Percentiles rank a stretch among this genome's conserved stretches.
Evolutionary conservation across 2,797 vertebrate species (phyloP).

Genomic region (Danio choprae): DNA sequence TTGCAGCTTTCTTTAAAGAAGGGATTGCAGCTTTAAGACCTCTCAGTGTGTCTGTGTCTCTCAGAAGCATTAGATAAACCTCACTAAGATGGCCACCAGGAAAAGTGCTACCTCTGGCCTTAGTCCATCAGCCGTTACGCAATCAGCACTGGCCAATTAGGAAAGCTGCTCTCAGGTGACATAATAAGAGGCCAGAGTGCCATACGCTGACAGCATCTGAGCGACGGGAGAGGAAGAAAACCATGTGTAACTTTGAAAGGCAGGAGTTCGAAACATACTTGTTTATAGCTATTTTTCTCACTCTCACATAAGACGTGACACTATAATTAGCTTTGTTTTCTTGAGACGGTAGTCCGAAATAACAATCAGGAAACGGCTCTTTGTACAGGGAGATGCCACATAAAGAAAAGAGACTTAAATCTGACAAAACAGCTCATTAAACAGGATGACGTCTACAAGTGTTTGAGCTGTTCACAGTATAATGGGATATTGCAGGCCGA

Average conservation of each 20-base stretch:
- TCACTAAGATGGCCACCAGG: background rate
- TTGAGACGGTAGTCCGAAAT: conserved; percentile 8
- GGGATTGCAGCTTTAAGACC: conserved; percentile 19
- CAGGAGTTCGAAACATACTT: conserved; percentile 25
- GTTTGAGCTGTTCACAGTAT: background rate
- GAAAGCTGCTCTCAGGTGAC: conserved; percentile 68
- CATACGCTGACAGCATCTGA: background rate
- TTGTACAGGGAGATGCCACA: background rate
- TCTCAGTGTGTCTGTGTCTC: conserved; percentile 26
- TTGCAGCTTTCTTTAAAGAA: conserved; percentile 27
- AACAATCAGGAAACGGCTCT: background rate
- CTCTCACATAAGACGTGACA: background rate
- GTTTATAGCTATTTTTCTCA: conserved; percentile 43
- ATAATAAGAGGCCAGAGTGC: conserved; percentile 68
- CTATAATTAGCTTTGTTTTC: conserved; percentile 13
- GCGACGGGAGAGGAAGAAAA: background rate
- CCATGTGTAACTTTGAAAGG: background rate
- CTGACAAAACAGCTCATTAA: conserved; percentile 1
- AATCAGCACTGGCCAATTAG: conserved; percentile 78
- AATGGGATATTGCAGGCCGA: background rate
- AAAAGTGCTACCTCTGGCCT: conserved; percentile 68
- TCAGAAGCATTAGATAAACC: conserved; percentile 9
- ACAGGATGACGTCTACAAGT: background rate
- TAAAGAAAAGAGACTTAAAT: conserved; percentile 1
- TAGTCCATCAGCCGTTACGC: conserved; percentile 59